phyloP scores from a whole-genome alignment of 1,140 invertebrate species.

The Drosophila ercepeae region DNA sequence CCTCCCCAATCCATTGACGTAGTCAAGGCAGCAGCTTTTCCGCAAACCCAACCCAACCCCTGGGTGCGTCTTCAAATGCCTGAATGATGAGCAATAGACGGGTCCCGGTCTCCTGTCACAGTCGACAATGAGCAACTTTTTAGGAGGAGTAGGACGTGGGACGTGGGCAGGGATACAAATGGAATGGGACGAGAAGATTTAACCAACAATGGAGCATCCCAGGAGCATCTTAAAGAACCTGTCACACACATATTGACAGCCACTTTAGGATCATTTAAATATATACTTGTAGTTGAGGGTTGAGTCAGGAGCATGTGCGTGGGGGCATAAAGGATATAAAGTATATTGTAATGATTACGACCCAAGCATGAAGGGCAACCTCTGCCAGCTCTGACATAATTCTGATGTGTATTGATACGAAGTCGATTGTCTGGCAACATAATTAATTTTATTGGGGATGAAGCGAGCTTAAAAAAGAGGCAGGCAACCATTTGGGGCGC shows the following conservation, averaged over 20 bases:
- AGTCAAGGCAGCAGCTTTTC: slow-evolving; percentile 35
- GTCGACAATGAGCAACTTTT: slow-evolving; percentile 76
- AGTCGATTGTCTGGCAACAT: slow-evolving; percentile 13
- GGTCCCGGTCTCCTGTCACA: slow-evolving; percentile 56
- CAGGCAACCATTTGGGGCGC: slow-evolving; percentile 1
- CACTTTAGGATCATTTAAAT: slow-evolving; percentile 55
- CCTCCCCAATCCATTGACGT: slow-evolving; percentile 38
- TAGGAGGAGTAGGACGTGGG: slow-evolving; percentile 24
- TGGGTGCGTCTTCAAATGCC: slow-evolving; percentile 50
- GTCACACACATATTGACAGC: slow-evolving; percentile 58
- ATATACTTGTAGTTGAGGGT: slow-evolving; percentile 42
- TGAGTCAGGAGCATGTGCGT: slow-evolving; percentile 27
- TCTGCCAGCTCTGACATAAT: slow-evolving; percentile 28
- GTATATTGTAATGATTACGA: slow-evolving; percentile 33
- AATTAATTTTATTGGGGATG: slow-evolving; percentile 27
- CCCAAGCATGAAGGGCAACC: slow-evolving; percentile 29
- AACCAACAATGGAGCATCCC: slow-evolving; percentile 58
- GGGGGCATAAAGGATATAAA: slow-evolving; percentile 37
- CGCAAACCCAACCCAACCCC: background rate
- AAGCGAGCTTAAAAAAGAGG: background rate
- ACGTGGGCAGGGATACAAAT: slow-evolving; percentile 22
- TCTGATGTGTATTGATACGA: slow-evolving; percentile 32
- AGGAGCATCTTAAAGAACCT: slow-evolving; percentile 56
- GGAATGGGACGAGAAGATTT: slow-evolving; percentile 33
- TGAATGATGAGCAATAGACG: slow-evolving; percentile 81